Evolutionary conservation across 2,797 vertebrate species (phyloP).

Genomic region (Scyliorhinus canicula): DNA sequence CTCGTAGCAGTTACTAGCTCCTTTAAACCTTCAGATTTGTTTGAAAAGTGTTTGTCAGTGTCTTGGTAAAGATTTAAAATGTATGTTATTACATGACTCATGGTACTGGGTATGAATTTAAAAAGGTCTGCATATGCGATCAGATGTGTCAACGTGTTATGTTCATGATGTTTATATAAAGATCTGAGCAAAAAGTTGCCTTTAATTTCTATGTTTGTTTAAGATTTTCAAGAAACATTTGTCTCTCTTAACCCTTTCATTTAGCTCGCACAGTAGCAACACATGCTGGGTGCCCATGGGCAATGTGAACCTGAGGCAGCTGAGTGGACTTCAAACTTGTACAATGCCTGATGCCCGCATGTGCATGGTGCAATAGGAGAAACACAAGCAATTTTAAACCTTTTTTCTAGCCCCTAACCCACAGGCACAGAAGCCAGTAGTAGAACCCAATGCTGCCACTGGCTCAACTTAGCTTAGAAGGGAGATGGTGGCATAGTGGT

Average conservation of each 20-base stretch:
- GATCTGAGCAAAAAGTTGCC: not conserved
- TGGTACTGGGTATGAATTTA: not conserved
- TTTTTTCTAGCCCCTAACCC: not conserved
- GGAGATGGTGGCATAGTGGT: no score
- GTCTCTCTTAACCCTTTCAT: not conserved
- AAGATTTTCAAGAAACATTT: not conserved
- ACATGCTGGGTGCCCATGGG: not conserved
- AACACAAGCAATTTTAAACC: no score
- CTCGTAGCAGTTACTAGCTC: not conserved
- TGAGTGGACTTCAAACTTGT: not conserved
- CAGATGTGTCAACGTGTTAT: not conserved
- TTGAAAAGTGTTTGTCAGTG: not conserved
- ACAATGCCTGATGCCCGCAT: not conserved
- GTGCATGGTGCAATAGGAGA: not conserved
- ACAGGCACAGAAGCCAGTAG: not conserved
- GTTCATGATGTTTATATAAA: not conserved
- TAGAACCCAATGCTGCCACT: not conserved
- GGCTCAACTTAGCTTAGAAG: not conserved
- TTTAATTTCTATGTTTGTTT: not conserved
- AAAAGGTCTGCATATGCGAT: not conserved
- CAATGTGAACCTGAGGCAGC: not conserved
- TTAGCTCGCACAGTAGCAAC: not conserved
- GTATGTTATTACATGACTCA: not conserved
- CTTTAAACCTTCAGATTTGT: not conserved
- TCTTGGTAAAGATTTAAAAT: not conserved